phyloP scores from a whole-genome alignment of 2,797 vertebrate genomes.

The Amazona ochrocephala region DNA sequence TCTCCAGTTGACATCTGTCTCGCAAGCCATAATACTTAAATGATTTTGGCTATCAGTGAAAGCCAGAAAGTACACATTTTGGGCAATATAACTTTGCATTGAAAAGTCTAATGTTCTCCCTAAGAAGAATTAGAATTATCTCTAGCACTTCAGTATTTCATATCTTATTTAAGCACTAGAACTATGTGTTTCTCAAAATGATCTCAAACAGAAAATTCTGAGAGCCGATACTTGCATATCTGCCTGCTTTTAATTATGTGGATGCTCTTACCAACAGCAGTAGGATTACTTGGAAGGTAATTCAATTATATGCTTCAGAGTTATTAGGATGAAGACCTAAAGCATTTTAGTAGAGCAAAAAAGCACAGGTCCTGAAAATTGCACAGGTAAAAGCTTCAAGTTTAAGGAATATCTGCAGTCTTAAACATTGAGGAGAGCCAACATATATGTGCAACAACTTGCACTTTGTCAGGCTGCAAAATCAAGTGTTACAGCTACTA shows the following conservation, averaged over 20 bases:
- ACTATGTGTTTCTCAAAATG: background rate
- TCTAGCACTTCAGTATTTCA: background rate
- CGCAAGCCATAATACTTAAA: background rate
- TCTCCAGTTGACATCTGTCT: background rate
- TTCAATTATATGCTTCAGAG: background rate
- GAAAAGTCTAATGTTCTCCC: background rate
- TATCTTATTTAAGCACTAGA: background rate
- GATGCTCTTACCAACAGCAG: background rate
- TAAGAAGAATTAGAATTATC: background rate
- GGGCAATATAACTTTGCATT: background rate
- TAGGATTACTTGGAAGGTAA: background rate
- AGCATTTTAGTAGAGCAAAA: background rate
- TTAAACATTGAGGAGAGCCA: background rate
- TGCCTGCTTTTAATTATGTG: background rate
- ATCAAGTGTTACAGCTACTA: background rate
- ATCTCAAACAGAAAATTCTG: background rate
- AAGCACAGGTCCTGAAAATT: background rate
- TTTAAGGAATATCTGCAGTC: background rate
- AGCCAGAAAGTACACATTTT: background rate
- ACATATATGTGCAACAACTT: background rate
- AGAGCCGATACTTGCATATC: background rate
- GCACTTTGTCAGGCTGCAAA: background rate
- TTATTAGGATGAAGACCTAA: background rate
- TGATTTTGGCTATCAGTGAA: background rate
- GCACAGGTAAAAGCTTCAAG: background rate